phyloP scores from a whole-genome alignment of 2,797 vertebrate species.

The Chelon auratus region DNA sequence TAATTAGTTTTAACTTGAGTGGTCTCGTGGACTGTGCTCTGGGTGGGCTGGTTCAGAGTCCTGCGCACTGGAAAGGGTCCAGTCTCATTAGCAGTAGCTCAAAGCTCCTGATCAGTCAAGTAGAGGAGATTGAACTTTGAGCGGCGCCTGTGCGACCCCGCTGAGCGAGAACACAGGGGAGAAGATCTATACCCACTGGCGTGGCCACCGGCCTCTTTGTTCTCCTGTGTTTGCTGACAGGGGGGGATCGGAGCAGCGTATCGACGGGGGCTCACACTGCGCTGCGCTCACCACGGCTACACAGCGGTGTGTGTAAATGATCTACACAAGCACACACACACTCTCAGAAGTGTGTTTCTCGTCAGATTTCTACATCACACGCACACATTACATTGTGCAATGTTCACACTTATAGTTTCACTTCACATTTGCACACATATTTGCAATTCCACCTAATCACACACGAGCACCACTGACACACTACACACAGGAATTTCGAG shows the following conservation, averaged over 20 bases:
- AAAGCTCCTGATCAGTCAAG: conserved; percentile 71
- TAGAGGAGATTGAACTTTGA: conserved; percentile 75
- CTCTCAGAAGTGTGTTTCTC: conserved; percentile 11
- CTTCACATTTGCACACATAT: neutral
- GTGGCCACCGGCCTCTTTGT: conserved; percentile 79
- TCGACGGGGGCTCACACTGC: conserved; percentile 66
- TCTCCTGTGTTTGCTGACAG: conserved; percentile 76
- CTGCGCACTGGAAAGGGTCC: conserved; percentile 58
- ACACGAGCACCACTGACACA: conserved; percentile 4
- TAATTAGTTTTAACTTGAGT: neutral
- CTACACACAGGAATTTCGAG: conserved; percentile 16
- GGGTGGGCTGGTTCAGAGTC: conserved; percentile 48
- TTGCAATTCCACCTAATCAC: neutral
- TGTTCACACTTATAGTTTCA: conserved; percentile 3
- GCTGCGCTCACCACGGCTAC: conserved; percentile 72
- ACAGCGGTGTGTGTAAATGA: conserved; percentile 36
- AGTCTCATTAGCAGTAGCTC: conserved; percentile 69
- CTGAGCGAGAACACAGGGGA: conserved; percentile 77
- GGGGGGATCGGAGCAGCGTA: conserved; percentile 69
- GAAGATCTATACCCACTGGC: conserved; percentile 81
- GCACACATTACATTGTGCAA: neutral
- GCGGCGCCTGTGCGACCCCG: conserved; percentile 76
- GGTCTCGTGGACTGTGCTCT: conserved; percentile 24
- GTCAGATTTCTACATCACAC: conserved; percentile 9
- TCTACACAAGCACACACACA: conserved; percentile 17